Evolutionary conservation across 2,797 vertebrate species (phyloP).

Genomic region (Prunella strophiata): DNA sequence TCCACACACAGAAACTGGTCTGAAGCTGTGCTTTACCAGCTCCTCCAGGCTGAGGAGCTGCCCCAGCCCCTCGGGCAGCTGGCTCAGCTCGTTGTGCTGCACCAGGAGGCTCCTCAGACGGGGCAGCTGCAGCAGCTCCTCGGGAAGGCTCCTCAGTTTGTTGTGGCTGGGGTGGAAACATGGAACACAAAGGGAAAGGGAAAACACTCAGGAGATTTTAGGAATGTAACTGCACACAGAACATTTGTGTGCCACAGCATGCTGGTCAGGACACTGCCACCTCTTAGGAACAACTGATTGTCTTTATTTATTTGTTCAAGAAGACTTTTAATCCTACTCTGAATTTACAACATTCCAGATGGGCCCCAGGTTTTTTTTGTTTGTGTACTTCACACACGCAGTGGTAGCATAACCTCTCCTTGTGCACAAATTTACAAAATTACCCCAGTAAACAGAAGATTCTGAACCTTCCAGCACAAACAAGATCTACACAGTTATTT

Average conservation of each 20-base stretch:
- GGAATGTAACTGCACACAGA: not conserved
- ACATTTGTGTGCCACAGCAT: not conserved
- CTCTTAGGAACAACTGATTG: not conserved
- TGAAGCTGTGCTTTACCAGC: conserved; percentile 76
- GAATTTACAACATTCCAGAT: not conserved
- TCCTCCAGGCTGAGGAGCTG: conserved; percentile 83
- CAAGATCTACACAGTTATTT: not conserved
- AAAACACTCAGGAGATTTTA: not conserved
- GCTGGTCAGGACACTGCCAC: not conserved
- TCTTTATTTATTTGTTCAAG: not conserved
- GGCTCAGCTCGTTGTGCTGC: conserved; percentile 83
- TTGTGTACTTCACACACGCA: not conserved
- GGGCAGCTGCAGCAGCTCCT: conserved; percentile 77
- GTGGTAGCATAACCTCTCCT: not conserved
- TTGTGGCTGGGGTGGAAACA: conserved; percentile 79
- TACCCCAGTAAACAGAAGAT: not conserved
- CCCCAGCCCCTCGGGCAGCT: conserved; percentile 81
- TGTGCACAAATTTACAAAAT: not conserved
- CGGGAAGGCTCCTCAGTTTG: conserved; percentile 80
- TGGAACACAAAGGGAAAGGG: not conserved
- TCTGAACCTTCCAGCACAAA: not conserved
- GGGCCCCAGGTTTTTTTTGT: not conserved
- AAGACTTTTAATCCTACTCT: not conserved
- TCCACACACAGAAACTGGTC: not conserved
- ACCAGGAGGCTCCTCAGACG: conserved; percentile 80